Evolutionary conservation across 2,888 invertebrate species (phyloP), one percentile per base, ranked within the genome.

Genomic region (Disparrhopalites patrizii): DNA sequence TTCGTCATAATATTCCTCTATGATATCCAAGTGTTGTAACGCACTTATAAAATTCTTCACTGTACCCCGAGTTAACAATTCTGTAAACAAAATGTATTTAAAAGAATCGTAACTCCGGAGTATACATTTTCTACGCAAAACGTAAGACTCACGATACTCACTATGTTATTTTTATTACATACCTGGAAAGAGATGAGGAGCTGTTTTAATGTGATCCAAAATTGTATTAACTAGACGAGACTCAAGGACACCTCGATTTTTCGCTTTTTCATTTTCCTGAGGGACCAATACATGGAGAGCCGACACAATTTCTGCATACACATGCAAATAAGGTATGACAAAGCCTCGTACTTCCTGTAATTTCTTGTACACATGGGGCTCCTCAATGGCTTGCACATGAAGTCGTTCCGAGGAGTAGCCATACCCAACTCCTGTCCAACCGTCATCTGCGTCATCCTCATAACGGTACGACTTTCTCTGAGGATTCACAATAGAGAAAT

Each of bases 401-500:
- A 58, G 36, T 1, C 28, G 20, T 10, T 58, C 23, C 4, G 38
- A 18, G 25, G 28, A 38, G 25, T 38, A 25, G 40, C 25, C 33
- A 20, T 15, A 23, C 4, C 38, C 36, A 38, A 25, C 27, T 8
- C 25, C 33, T 25, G 3, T 38, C 57, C 43, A 43, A 43, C n/a
- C n/a, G n/a, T 43, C 43, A 43, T 43, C 7, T 40, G 18, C 36
- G 13, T 58, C 58, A 58, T 58, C 43, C 13, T 58, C 40, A 18
- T 57, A n/a, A 52, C 28, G 52, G 28, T 27, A 52, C 13, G 30
- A 10, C 18, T 27, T 25, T 28, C 28, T 28, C 28, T 52, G 28
- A 10, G 7, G 18, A 52, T n/a, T n/a, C n/a, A 43, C 5, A 36
- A 15, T 36, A 10, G 7, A 10, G 36, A 36, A 36, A 10, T 36